Conservation (phyloP, 2,888 invertebrate genomes). For the Cybosia mesomella region DNA sequence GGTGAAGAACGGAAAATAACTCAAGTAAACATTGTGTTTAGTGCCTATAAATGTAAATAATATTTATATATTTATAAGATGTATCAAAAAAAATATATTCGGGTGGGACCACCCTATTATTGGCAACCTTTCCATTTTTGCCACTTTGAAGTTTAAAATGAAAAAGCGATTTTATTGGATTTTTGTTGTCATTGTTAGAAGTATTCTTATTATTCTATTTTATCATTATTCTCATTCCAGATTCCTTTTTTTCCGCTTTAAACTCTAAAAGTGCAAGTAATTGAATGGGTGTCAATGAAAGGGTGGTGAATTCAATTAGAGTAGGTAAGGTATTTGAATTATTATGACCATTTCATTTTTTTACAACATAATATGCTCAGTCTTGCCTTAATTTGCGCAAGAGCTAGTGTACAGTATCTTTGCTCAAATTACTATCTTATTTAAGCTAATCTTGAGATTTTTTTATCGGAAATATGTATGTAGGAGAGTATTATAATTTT, state of each 20-base stretch:
- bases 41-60: slow-evolving; percentile 45
- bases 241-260: too few relatives aligned
- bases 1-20: slow-evolving; percentile 7
- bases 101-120: neutral
- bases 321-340: slow-evolving; percentile 24
- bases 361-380: slow-evolving; percentile 29
- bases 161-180: neutral
- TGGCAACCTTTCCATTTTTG: neutral
- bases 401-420: slow-evolving; percentile 27
- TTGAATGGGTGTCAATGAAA: neutral
- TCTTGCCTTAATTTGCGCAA: slow-evolving; percentile 19
- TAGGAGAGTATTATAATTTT: neutral
- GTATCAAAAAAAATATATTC: slow-evolving; percentile 38
- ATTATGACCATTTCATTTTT: slow-evolving; percentile 20
- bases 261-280: neutral
- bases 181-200: neutral
- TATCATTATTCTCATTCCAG: too few relatives aligned
- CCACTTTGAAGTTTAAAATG: neutral
- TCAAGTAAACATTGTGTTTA: slow-evolving; percentile 26
- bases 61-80: slow-evolving; percentile 32
- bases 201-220: neutral
- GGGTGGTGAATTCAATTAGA: neutral
- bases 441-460: neutral
- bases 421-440: slow-evolving; percentile 37
- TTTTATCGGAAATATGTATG: neutral